Base-by-base conservation (phyloP, 2,113 vertebrate species). In the Oryzias curvinotus region DNA sequence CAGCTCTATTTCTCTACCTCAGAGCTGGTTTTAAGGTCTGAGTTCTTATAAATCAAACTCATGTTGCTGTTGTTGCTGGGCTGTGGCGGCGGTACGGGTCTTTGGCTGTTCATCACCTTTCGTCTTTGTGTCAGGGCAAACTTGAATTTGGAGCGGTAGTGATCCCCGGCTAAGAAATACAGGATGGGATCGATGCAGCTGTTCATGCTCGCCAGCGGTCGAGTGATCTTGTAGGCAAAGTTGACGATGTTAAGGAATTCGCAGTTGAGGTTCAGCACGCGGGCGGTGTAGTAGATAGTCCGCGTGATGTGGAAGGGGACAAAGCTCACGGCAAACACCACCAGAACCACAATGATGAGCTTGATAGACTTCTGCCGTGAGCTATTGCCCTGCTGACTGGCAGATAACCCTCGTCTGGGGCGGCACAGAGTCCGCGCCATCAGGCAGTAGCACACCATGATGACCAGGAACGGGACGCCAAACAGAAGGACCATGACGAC, bases 131-230 rank as follows among this genome's bases (percentile, higher is more conserved):
- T 65, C 1, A 91, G 83, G 12, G 75, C 85, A 1, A 70, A 79
- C 30, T 84, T 50, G 44, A 97, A 77, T 75, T 75, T 87, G 3
- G 90, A 85, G 45, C 93, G 90, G 68, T 94, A 96, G 44, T 91
- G 94, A 77, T 96, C 94, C 53, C 95, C 95, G 0, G 82, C 94
- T 81, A 97, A 86, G 81, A 98, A 93, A 87, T 96, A 99, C 7
- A 99, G 84, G 57, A 98, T 91, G 5, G 97, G 96, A 74, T 98
- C 95, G 0, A 98, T 91, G 82, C 96, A 98, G 83, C 97, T 98
- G 88, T 96, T 99, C 80, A 93, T 61, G 51, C 95, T 97, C 52
- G 95, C 97, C 82, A 98, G 87, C 0, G 95, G 96, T 16, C 94
- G 87, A 0, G 95, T 98, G 87, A 96, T 93, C 87, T 99, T 98